Evolutionary conservation across 2,797 vertebrate genomes (phyloP).

Genomic region (Neosilurus mollespiculum): DNA sequence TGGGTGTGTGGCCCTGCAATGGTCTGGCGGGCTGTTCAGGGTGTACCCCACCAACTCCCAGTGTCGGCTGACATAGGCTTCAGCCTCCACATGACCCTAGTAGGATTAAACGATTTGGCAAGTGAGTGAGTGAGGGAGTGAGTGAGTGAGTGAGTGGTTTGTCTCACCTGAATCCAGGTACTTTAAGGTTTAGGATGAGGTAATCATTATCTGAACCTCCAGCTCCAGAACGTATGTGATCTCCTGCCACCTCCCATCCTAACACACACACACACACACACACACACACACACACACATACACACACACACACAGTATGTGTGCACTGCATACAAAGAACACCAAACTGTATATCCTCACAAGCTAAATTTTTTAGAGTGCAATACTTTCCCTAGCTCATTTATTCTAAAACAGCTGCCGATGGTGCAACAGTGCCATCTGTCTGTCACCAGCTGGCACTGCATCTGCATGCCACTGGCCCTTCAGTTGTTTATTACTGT

Average conservation of each 20-base stretch:
- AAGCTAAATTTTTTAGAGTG: background rate
- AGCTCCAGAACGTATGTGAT: constrained; percentile 87
- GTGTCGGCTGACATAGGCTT: too few relatives aligned
- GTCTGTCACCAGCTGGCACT: constrained; percentile 7
- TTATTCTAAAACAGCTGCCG: background rate
- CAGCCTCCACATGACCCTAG: too few relatives aligned
- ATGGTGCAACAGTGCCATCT: constrained; percentile 54
- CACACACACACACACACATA: constrained; percentile 27
- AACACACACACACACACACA: constrained; percentile 25
- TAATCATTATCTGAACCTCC: constrained; percentile 96
- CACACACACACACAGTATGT: background rate
- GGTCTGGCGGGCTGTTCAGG: too few relatives aligned
- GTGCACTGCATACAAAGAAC: constrained; percentile 4
- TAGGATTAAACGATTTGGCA: too few relatives aligned
- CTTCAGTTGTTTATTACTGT: background rate
- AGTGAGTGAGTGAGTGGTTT: background rate
- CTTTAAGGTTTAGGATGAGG: constrained; percentile 90
- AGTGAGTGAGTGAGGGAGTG: too few relatives aligned
- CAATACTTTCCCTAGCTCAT: background rate
- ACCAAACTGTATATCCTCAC: background rate
- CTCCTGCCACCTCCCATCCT: constrained; percentile 97
- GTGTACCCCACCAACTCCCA: too few relatives aligned
- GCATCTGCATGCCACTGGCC: background rate
- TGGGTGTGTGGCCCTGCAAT: too few relatives aligned
- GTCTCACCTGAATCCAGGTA: constrained; percentile 94